Evolutionary conservation across 1,140 invertebrate genomes (phyloP).

Genomic region (Mesaphorura yosii): DNA sequence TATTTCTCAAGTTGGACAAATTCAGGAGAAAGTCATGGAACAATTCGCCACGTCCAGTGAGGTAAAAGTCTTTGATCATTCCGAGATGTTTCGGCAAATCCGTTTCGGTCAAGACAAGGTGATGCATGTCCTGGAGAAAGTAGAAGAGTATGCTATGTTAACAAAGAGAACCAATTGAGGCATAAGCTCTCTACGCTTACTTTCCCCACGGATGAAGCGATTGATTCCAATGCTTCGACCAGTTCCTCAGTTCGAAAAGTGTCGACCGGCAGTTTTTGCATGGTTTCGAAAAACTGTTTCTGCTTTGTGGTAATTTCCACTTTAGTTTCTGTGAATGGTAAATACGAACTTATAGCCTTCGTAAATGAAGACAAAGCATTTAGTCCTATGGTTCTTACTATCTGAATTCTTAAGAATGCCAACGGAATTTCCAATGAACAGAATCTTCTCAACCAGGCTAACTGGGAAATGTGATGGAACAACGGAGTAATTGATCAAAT

Average conservation of each 20-base stretch:
- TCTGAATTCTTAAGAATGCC: constrained; percentile 24
- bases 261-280: constrained; percentile 15
- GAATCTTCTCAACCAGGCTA: constrained; percentile 16
- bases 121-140: constrained; percentile 24
- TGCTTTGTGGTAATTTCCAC: constrained; percentile 15
- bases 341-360: not conserved
- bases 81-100: constrained; percentile 23
- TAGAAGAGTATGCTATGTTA: not conserved
- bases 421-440: constrained; percentile 26
- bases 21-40: constrained; percentile 27
- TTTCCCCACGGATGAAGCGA: constrained; percentile 22
- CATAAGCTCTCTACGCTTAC: constrained; percentile 8
- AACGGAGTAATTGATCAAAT: constrained; percentile 17
- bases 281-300: constrained; percentile 20
- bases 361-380: not conserved
- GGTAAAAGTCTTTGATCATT: constrained; percentile 30
- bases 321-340: constrained; percentile 11
- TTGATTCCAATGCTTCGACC: constrained; percentile 10
- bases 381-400: constrained; percentile 10
- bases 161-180: not conserved
- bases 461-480: constrained; percentile 24
- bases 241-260: constrained; percentile 25
- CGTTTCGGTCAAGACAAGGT: constrained; percentile 23
- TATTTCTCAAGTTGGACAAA: no score
- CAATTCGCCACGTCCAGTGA: constrained; percentile 27